phyloP scores from a whole-genome alignment of 2,888 invertebrate species.

The Acrobasis consociella region DNA sequence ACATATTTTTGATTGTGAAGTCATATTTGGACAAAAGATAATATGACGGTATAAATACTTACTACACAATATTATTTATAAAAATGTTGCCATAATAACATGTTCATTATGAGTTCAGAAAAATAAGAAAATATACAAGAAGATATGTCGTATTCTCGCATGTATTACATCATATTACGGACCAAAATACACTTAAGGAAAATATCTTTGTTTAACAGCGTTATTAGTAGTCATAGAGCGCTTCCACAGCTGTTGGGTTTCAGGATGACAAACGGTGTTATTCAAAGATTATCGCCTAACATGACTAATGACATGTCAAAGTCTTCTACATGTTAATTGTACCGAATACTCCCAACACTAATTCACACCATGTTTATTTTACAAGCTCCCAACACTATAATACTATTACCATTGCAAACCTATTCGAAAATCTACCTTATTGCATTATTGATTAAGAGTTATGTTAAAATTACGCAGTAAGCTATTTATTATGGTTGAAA shows the following conservation, averaged over 20 bases:
- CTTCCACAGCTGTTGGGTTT: constrained; percentile 26
- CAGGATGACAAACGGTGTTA: constrained; percentile 70
- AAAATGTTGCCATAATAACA: neutral
- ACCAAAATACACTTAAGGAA: constrained; percentile 1
- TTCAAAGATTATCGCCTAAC: constrained; percentile 74
- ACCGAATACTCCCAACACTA: constrained; percentile 67
- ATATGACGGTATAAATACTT: too few relatives aligned
- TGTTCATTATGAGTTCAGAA: neutral
- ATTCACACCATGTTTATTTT: constrained; percentile 77
- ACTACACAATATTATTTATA: too few relatives aligned
- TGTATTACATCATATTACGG: neutral
- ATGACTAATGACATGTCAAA: constrained; percentile 74
- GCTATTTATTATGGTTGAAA: constrained; percentile 32
- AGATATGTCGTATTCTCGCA: neutral
- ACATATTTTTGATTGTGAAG: too few relatives aligned
- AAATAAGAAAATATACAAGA: neutral
- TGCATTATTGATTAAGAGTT: constrained; percentile 25
- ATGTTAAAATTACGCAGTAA: constrained; percentile 6
- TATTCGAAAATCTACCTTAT: constrained; percentile 24
- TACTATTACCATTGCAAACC: constrained; percentile 23
- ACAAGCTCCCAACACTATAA: constrained; percentile 45
- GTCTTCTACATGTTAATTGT: constrained; percentile 73
- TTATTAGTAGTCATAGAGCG: constrained; percentile 16
- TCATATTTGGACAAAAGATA: too few relatives aligned
- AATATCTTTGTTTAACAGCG: neutral